phyloP scores from a whole-genome alignment of 2,113 vertebrate species.

The Gobiocypris rarus region DNA sequence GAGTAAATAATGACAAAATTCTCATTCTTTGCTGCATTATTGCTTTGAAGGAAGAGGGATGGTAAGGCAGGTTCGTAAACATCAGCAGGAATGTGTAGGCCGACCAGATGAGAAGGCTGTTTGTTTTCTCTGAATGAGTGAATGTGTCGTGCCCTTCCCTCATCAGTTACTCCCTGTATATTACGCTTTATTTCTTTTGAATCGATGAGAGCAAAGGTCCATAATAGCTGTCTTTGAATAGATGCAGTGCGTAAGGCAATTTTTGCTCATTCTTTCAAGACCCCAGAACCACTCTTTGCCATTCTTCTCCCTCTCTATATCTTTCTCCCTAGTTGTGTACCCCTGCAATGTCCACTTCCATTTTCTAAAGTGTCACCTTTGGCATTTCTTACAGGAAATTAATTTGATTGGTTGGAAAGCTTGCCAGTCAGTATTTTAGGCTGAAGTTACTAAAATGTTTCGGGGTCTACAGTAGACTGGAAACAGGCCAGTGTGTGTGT shows the following conservation, averaged over 20 bases:
- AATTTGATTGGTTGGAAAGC: slow-evolving; percentile 75
- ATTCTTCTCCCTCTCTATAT: slow-evolving; percentile 7
- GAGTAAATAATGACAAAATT: slow-evolving; percentile 20
- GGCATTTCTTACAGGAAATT: slow-evolving; percentile 72
- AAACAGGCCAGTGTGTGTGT: slow-evolving; percentile 57
- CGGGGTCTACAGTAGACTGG: slow-evolving; percentile 59
- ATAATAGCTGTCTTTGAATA: slow-evolving; percentile 20
- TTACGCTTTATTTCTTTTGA: slow-evolving; percentile 45
- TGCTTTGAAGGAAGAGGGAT: background rate
- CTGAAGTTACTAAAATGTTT: slow-evolving; percentile 67
- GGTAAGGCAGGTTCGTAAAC: background rate
- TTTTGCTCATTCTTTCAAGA: slow-evolving; percentile 30
- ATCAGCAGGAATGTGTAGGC: background rate
- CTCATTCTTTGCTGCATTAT: background rate
- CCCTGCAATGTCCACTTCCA: slow-evolving; percentile 55
- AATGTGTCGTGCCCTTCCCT: slow-evolving; percentile 21
- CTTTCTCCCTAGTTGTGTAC: background rate
- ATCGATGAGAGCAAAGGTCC: background rate
- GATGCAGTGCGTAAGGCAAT: slow-evolving; percentile 27
- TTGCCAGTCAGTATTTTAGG: slow-evolving; percentile 75
- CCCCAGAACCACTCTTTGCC: background rate
- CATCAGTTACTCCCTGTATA: slow-evolving; percentile 26
- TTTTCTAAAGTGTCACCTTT: slow-evolving; percentile 71
- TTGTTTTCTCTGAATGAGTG: slow-evolving; percentile 53
- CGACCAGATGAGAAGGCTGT: background rate